phyloP scores from a whole-genome alignment of 2,888 invertebrate genomes.

The Erebia epiphron region DNA sequence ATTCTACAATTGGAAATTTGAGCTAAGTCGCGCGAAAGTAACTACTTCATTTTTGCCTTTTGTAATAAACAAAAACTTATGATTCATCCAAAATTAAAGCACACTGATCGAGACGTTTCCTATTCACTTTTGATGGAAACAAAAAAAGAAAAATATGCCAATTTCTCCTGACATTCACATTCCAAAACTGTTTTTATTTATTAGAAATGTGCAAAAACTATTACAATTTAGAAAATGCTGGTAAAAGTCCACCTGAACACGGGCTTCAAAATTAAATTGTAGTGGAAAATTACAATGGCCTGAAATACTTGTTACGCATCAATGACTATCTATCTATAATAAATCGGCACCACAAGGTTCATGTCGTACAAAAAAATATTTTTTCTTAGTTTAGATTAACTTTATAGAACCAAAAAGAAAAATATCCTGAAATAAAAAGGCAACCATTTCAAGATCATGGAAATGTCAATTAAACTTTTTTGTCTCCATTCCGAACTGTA shows the following conservation, averaged over 20 bases:
- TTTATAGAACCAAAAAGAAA: background rate
- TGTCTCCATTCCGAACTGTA: too few species aligned
- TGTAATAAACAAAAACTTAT: background rate
- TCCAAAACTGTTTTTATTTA: background rate
- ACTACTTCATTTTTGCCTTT: too few species aligned
- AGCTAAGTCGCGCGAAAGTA: too few species aligned
- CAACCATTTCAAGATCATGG: background rate
- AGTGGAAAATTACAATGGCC: conserved; percentile 7
- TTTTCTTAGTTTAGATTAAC: background rate
- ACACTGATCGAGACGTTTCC: background rate
- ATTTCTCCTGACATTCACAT: background rate
- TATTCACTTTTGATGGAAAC: background rate
- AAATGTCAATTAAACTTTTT: too few species aligned
- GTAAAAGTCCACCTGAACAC: background rate
- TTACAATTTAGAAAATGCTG: background rate
- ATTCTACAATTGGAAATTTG: background rate
- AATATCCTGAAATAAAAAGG: background rate
- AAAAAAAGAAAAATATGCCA: background rate
- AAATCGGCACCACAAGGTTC: conserved; percentile 10
- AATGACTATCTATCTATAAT: background rate
- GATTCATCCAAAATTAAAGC: background rate
- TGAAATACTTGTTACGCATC: conserved; percentile 17
- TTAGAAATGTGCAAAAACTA: background rate
- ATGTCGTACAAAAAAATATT: background rate
- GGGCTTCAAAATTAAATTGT: background rate